phyloP scores from a whole-genome alignment of 2,797 vertebrate genomes.

The Halcyon leucocephala region DNA sequence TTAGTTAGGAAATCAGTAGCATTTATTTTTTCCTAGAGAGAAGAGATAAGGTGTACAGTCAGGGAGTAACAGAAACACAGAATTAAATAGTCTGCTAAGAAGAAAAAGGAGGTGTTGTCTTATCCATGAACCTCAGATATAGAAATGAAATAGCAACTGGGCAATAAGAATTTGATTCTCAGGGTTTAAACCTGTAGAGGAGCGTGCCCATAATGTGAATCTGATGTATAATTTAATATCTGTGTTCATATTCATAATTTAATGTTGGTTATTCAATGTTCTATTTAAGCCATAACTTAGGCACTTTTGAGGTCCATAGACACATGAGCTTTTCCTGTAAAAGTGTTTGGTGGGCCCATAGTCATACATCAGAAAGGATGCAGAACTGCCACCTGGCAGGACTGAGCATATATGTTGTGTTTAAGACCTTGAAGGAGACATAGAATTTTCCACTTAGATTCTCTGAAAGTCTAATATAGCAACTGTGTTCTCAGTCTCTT shows the following conservation, averaged over 20 bases:
- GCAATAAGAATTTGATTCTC: background rate
- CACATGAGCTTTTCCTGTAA: background rate
- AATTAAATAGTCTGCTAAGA: background rate
- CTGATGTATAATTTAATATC: background rate
- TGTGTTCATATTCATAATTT: background rate
- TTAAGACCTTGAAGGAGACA: background rate
- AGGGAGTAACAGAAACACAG: background rate
- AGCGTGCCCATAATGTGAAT: background rate
- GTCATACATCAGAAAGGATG: background rate
- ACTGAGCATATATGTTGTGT: background rate
- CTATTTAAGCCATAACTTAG: background rate
- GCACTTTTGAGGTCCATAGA: background rate
- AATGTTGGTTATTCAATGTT: background rate
- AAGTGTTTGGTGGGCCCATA: background rate
- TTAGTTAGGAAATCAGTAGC: background rate
- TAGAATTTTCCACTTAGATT: background rate
- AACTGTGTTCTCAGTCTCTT: background rate
- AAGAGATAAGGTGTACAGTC: background rate
- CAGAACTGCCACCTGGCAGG: background rate
- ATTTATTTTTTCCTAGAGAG: background rate
- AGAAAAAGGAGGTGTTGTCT: background rate
- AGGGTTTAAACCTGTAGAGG: background rate
- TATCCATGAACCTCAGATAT: background rate
- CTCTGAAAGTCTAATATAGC: background rate
- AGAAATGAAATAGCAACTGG: background rate